These are phyloP conservation scores for Heliconius hortense DNA, from an alignment of 2,888 invertebrate species.

Conservation along the genomic window DNA sequence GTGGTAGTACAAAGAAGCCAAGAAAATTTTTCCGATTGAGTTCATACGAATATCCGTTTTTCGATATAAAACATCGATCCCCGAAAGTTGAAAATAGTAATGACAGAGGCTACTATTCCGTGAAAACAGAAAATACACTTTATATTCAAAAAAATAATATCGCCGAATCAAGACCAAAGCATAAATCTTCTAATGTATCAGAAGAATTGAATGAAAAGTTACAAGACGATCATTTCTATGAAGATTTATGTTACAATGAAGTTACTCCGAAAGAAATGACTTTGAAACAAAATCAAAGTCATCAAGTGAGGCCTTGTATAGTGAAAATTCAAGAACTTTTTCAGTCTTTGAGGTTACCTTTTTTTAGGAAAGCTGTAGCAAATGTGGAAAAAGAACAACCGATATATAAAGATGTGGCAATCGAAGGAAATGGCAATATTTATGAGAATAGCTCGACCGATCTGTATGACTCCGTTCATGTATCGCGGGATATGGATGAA, in stretches of 20 bases:
- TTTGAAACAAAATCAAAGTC: constrained; percentile 34
- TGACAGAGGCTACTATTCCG: constrained; percentile 72
- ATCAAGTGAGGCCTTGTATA: constrained; percentile 59
- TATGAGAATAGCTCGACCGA: constrained; percentile 66
- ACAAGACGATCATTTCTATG: constrained; percentile 73
- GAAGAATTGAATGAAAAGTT: constrained; percentile 60
- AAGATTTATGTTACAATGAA: constrained; percentile 71
- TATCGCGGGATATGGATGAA: constrained; percentile 44
- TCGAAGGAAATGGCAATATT: constrained; percentile 48
- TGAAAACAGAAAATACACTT: constrained; percentile 63
- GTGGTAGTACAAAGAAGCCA: no score
- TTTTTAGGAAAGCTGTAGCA: constrained; percentile 59
- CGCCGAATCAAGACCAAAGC: constrained; percentile 61
- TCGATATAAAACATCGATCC: constrained; percentile 61
- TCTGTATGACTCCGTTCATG: constrained; percentile 73
- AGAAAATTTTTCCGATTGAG: no score
- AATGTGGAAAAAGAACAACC: constrained; percentile 44
- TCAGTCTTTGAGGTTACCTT: constrained; percentile 69
- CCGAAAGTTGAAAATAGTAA: constrained; percentile 60
- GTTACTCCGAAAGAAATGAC: constrained; percentile 47
- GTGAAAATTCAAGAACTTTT: constrained; percentile 72
- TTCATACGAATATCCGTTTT: constrained; percentile 71
- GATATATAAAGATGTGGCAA: constrained; percentile 20
- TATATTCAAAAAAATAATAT: constrained; percentile 59
- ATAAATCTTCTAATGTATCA: constrained; percentile 61